Evolutionary conservation across 2,888 invertebrate species (phyloP), one percentile per base, ranked within the genome.

Genomic region (Ennomos quercinarius): DNA sequence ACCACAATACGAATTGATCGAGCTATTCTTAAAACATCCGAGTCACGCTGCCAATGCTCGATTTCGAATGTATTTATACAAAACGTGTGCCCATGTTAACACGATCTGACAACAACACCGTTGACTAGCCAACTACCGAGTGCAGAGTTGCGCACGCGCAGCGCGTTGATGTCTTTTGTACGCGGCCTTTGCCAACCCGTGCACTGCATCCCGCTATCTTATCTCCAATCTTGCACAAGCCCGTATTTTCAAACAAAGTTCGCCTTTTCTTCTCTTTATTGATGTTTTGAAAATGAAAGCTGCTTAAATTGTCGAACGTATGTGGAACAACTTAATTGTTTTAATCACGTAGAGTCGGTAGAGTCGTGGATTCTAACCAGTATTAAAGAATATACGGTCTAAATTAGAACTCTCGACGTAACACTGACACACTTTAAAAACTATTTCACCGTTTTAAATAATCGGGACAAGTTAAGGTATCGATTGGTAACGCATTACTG

Each of bases 121-220:
- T 72, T 74, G 73, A 74, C 73, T 77, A 62, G 53, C 41, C 27
- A 57, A 53, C 45, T 57, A 57, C 45, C 10, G 45, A 43, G 35
- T 44, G 53, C 46, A 36, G 41, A 43, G 34, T 61, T 60, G 71
- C 65, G 72, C 64, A 63, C 74, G 73, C 73, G 70, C 72, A 69
- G 80, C 83, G 78, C 90, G 90, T 91, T 88, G 84, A 89, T 81
- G 77, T 91, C 91, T 91, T 91, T 87, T 87, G 80, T 89, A 87
- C 72, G 74, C 63, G 63, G 68, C 71, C 73, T 72, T 78, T 75
- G 63, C 61, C 72, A 65, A 72, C 73, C 72, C 39, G 34, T 27
- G 41, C 53, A 36, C 43, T 47, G 36, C 43, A 75, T 72, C 64
- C 71, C 67, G 61, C 72, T 76, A 77, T 78, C 72, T 81, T 81